phyloP scores from a whole-genome alignment of 2,888 invertebrate species.

The Desoria tigrina region DNA sequence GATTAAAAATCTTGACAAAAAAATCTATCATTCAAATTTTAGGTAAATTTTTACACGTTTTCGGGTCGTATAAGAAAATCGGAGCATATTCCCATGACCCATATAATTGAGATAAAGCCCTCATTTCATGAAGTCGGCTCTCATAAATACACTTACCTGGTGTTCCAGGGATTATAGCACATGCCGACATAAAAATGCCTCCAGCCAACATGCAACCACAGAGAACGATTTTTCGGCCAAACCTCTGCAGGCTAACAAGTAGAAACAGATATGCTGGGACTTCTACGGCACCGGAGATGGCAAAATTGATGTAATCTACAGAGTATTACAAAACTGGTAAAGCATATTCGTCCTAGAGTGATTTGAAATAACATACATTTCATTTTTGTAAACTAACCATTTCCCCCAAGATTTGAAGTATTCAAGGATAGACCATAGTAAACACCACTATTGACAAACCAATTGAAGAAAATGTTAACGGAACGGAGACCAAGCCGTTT shows the following conservation, averaged over 20 bases:
- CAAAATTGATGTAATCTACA: slow-evolving; percentile 68
- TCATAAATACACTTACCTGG: too few species aligned
- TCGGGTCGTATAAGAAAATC: too few species aligned
- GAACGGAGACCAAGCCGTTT: slow-evolving; percentile 61
- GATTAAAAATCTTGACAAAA: too few species aligned
- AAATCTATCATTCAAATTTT: too few species aligned
- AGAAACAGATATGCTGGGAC: slow-evolving; percentile 71
- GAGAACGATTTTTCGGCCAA: slow-evolving; percentile 69
- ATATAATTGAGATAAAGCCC: too few species aligned
- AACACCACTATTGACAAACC: slow-evolving; percentile 75
- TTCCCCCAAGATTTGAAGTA: slow-evolving; percentile 70
- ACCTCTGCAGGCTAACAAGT: slow-evolving; percentile 67
- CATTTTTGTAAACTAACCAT: slow-evolving; percentile 56
- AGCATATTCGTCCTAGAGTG: neutral
- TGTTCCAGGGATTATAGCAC: slow-evolving; percentile 37
- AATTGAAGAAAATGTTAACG: slow-evolving; percentile 69
- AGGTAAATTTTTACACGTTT: too few species aligned
- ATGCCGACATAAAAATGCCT: slow-evolving; percentile 51
- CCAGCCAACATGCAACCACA: slow-evolving; percentile 66
- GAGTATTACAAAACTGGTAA: too few species aligned
- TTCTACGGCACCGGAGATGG: slow-evolving; percentile 74
- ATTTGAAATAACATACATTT: neutral
- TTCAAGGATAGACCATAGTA: slow-evolving; percentile 79
- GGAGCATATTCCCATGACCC: too few species aligned
- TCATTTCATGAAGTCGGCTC: slow-evolving; percentile 7